Percentiles rank a stretch among this genome's conserved stretches.
Evolutionary conservation across 2,113 vertebrate species (phyloP).

Genomic region (Phycodurus eques): DNA sequence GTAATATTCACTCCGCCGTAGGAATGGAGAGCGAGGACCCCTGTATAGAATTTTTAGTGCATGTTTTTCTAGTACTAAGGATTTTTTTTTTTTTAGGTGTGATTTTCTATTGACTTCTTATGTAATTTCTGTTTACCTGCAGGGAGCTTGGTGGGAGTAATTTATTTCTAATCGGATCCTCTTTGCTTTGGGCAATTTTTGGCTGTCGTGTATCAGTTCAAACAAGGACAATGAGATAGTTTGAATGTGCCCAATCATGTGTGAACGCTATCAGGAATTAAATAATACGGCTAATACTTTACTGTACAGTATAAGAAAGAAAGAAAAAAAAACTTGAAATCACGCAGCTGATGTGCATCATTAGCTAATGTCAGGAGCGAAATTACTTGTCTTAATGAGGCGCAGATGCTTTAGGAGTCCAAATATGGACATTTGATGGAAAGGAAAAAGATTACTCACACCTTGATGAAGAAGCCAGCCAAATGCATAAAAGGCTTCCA

Average conservation of each 20-base stretch:
- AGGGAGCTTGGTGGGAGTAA: slow-evolving; percentile 6
- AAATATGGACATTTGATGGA: slow-evolving; percentile 32
- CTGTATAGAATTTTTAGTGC: background rate
- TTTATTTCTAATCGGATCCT: slow-evolving; percentile 21
- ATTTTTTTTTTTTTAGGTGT: background rate
- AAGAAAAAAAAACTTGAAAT: slow-evolving; percentile 48
- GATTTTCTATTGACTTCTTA: background rate
- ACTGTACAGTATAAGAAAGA: background rate
- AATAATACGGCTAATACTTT: slow-evolving; percentile 9
- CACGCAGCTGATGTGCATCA: slow-evolving; percentile 44
- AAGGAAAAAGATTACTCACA: slow-evolving; percentile 50
- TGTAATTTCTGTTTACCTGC: slow-evolving; percentile 2
- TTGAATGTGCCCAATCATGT: background rate
- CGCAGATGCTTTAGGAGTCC: slow-evolving; percentile 60
- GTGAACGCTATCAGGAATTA: slow-evolving; percentile 16
- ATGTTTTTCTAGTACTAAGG: background rate
- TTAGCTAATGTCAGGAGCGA: slow-evolving; percentile 54
- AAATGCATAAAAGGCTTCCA: slow-evolving; percentile 65
- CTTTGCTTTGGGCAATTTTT: slow-evolving; percentile 22
- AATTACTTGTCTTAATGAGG: slow-evolving; percentile 54
- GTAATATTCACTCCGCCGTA: background rate
- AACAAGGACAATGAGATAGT: slow-evolving; percentile 19
- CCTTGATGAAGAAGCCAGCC: slow-evolving; percentile 36
- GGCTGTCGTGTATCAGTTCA: slow-evolving; percentile 31
- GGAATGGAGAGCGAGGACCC: too few species aligned